A percentile compares a stretch with the other conserved stretches of the same genome.
phyloP scores from a whole-genome alignment of 2,888 invertebrate species.

The Pteria penguin region DNA sequence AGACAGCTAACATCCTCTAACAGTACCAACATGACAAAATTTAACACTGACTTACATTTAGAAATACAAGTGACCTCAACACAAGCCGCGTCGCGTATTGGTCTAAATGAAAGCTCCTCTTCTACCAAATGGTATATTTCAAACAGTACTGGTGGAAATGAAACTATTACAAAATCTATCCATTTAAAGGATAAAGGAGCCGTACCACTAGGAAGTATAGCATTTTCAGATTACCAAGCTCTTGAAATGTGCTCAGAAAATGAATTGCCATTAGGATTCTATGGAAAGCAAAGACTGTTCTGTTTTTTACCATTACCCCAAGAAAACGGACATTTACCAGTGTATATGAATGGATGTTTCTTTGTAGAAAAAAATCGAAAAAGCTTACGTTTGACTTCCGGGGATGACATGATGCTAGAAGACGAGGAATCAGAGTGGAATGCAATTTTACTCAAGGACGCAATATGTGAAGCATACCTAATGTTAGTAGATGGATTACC shows the following conservation, averaged over 20 bases:
- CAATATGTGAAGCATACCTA: slow-evolving; percentile 32
- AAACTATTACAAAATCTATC: background rate
- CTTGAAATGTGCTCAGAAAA: background rate
- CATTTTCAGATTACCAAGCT: background rate
- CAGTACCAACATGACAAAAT: background rate
- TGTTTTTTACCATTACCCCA: slow-evolving; percentile 76
- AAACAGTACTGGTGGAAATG: background rate
- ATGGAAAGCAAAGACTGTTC: slow-evolving; percentile 63
- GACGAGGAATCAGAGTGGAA: slow-evolving; percentile 10
- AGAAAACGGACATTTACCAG: slow-evolving; percentile 55
- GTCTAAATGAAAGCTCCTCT: background rate
- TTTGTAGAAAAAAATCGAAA: slow-evolving; percentile 66
- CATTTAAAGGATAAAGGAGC: background rate
- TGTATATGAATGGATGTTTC: slow-evolving; percentile 77
- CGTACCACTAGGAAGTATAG: background rate
- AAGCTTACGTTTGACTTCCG: slow-evolving; percentile 55
- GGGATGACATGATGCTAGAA: slow-evolving; percentile 55
- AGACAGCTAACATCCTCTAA: background rate
- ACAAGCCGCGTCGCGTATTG: background rate
- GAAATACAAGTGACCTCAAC: background rate
- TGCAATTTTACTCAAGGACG: slow-evolving; percentile 10
- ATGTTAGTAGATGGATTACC: slow-evolving; percentile 28
- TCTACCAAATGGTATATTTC: background rate
- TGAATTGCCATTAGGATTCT: slow-evolving; percentile 49
- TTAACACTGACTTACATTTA: background rate